Evolutionary conservation across 2,113 vertebrate genomes (phyloP), one percentile per base, ranked within the genome.

Genomic region (Notiomystis cincta): DNA sequence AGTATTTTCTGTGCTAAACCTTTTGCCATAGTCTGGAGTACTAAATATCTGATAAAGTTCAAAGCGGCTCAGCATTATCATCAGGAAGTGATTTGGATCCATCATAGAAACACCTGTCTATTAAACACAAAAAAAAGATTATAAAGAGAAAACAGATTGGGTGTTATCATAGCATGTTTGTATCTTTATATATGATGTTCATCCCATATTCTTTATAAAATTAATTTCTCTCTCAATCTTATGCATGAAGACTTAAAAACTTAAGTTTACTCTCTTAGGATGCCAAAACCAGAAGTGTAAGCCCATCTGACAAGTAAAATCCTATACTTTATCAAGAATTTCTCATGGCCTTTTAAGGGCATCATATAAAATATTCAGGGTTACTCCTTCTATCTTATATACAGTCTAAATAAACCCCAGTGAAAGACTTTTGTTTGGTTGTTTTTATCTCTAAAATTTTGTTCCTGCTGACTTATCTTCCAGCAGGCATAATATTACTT

Each of bases 31-130:
- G 95, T 99, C 99, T 33, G 98, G 97, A 11, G 98, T 98, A 97
- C 98, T 99, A 97, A 99, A 99, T 91, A 99, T 98, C 95, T 99
- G 99, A 90, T 99, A 99, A 38, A 99, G 98, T 94, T 99, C 99
- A 93, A 99, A 99, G 58, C 99, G 99, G 95, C 98, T 99, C 56
- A 99, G 97, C 90, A 99, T 98, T 58, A 99, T 99, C 99, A 99
- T 99, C 96, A 99, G 97, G 97, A 99, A 99, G 96, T 99, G 99
- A 93, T 99, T 99, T 83, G 99, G 99, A 97, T 99, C 99, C 99
- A 99, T 99, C 99, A 99, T 99, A 79, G 99, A 99, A 8, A 99
- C 99, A 90, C 99, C 99, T 33, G 98, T 99, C 99, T 99, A 94
- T 93, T 97, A 91, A 92, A 64, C 54, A n/a, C 89, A 86, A 67